Evolutionary conservation across 2,888 invertebrate genomes (phyloP).

Genomic region (Athalia cordata): DNA sequence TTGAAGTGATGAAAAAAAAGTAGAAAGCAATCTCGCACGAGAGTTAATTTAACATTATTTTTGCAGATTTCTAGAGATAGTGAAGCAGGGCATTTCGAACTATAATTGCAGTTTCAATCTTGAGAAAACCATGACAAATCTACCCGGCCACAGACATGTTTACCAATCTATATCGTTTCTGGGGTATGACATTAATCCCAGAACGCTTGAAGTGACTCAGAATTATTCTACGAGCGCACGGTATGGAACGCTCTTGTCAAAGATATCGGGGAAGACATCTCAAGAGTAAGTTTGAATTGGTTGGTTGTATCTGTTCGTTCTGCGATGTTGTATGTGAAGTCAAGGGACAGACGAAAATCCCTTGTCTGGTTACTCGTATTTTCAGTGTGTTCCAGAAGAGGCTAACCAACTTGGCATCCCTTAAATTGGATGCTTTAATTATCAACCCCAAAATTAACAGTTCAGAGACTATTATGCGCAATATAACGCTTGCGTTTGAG

Average conservation of each 20-base stretch:
- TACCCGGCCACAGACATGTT: background rate
- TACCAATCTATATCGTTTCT: conserved; percentile 9
- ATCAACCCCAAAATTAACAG: conserved; percentile 26
- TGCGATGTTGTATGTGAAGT: background rate
- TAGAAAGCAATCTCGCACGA: no score
- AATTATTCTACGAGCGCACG: conserved; percentile 13
- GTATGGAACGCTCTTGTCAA: conserved; percentile 7
- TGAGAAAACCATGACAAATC: background rate
- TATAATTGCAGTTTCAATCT: background rate
- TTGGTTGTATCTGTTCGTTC: background rate
- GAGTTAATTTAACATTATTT: background rate
- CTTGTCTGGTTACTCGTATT: background rate
- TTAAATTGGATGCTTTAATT: conserved; percentile 26
- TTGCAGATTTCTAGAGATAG: conserved; percentile 15
- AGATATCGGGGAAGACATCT: background rate
- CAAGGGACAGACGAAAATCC: background rate
- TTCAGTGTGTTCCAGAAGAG: conserved; percentile 18
- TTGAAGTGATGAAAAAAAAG: no score
- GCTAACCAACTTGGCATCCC: conserved; percentile 14
- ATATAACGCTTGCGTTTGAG: conserved; percentile 7
- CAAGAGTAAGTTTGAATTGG: background rate
- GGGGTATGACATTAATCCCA: conserved; percentile 10
- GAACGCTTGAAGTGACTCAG: conserved; percentile 10
- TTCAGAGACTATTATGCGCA: conserved; percentile 1
- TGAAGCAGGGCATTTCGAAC: background rate